A percentile compares a stretch with the other conserved stretches of the same genome.
These are phyloP conservation scores for Cheilosia urbana DNA, from an alignment of 2,888 invertebrate species.

Conservation along the genomic window DNA sequence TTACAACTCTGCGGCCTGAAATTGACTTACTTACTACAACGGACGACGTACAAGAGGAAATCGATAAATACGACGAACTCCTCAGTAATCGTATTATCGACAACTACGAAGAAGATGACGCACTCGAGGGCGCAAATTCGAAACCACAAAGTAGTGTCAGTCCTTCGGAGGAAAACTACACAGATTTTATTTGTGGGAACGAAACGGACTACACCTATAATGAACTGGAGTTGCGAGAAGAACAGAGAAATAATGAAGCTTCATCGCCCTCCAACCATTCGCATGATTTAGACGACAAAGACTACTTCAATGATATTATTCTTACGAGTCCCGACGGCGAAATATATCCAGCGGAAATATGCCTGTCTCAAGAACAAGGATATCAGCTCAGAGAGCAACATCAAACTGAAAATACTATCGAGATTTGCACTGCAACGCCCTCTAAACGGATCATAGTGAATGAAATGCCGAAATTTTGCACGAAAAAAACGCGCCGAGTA, in stretches of 20 bases:
- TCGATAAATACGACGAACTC: constrained; percentile 52
- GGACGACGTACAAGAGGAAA: constrained; percentile 11
- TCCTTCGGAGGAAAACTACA: constrained; percentile 4
- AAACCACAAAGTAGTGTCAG: not conserved
- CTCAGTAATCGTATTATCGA: constrained; percentile 47
- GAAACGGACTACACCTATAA: constrained; percentile 38
- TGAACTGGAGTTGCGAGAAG: constrained; percentile 40
- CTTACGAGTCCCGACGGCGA: constrained; percentile 43
- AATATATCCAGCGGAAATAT: constrained; percentile 38
- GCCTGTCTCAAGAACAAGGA: constrained; percentile 1
- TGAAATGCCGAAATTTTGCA: not conserved
- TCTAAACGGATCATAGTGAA: constrained; percentile 1
- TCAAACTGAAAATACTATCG: not conserved
- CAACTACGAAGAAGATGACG: constrained; percentile 24
- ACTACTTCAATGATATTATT: constrained; percentile 62
- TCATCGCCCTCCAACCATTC: constrained; percentile 23
- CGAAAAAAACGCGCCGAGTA: constrained; percentile 33
- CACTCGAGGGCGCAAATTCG: not conserved
- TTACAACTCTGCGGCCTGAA: constrained; percentile 40
- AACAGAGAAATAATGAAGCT: constrained; percentile 8
- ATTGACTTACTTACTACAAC: constrained; percentile 47
- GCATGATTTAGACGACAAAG: constrained; percentile 49
- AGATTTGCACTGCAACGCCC: not conserved
- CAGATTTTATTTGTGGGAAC: constrained; percentile 60
- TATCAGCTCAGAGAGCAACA: not conserved